Percentiles rank a stretch among this genome's conserved stretches.
These are phyloP conservation scores for Podarcis lilfordi DNA, from an alignment of 2,797 vertebrate species.

Conservation along the genomic window DNA sequence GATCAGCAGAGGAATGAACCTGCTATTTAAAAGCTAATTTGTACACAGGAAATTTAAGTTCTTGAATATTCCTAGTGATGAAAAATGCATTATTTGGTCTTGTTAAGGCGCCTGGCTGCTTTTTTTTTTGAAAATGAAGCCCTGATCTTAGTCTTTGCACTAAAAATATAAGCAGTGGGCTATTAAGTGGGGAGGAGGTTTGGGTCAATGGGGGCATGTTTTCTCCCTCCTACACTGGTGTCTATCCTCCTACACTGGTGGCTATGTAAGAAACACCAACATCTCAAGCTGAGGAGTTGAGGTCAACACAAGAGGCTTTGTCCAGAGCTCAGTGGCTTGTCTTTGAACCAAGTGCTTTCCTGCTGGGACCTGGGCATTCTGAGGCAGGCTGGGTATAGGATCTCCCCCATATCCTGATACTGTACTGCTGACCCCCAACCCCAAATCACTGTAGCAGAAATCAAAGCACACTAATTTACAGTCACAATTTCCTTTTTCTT, in stretches of 20 bases:
- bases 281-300: background rate
- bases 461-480: too few species aligned
- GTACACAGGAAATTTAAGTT: constrained; percentile 72
- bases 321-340: background rate
- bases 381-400: background rate
- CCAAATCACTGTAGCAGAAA: too few species aligned
- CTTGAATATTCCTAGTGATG: constrained; percentile 74
- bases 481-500: too few species aligned
- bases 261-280: background rate
- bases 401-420: too few species aligned
- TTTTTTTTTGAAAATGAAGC: constrained; percentile 53
- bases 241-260: too few species aligned
- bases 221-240: too few species aligned
- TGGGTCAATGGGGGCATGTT: background rate
- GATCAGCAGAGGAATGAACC: constrained; percentile 71
- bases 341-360: too few species aligned
- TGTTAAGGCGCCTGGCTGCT: constrained; percentile 52
- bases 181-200: constrained; percentile 46
- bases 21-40: constrained; percentile 74
- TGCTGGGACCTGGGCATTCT: background rate
- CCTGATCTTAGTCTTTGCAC: constrained; percentile 63
- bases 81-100: constrained; percentile 72
- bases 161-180: constrained; percentile 64
- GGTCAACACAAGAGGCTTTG: constrained; percentile 27
- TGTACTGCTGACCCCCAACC: too few species aligned